A percentile compares a stretch with the other conserved stretches of the same genome.
Evolutionary conservation across 2,888 invertebrate genomes (phyloP).

Genomic region (Brachyptera putata): DNA sequence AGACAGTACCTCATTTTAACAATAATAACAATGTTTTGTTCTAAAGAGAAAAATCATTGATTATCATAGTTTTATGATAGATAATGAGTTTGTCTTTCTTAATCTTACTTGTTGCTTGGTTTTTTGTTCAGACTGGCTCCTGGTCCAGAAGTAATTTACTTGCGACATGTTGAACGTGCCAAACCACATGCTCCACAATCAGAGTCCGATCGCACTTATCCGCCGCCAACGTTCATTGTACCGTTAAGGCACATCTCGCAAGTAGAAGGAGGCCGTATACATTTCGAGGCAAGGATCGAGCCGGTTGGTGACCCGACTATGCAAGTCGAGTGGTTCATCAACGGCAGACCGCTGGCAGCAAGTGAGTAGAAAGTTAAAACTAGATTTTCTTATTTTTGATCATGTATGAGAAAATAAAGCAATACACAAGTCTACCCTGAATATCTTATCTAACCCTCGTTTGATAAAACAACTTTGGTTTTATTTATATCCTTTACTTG

Average conservation of each 20-base stretch:
- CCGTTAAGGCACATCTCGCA: conserved; percentile 77
- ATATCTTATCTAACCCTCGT: too few relatives aligned
- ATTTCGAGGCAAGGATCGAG: conserved; percentile 96
- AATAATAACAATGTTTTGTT: too few relatives aligned
- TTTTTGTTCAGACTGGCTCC: conserved; percentile 53
- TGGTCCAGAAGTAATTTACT: conserved; percentile 90
- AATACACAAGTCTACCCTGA: too few relatives aligned
- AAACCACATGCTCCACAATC: conserved; percentile 73
- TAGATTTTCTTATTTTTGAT: too few relatives aligned
- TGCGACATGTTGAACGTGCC: conserved; percentile 87
- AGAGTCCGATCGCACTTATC: conserved; percentile 84
- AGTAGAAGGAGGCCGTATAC: conserved; percentile 87
- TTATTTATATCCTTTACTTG: too few relatives aligned
- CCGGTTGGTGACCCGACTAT: conserved; percentile 95
- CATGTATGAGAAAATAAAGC: not conserved
- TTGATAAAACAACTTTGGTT: too few relatives aligned
- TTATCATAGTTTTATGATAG: too few relatives aligned
- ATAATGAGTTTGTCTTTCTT: too few relatives aligned
- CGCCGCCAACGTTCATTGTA: conserved; percentile 88
- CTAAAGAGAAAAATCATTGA: too few relatives aligned
- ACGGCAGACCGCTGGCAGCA: conserved; percentile 86
- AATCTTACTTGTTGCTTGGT: too few relatives aligned
- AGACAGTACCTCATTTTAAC: too few relatives aligned
- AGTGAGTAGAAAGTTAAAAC: conserved; percentile 64
- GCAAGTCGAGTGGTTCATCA: conserved; percentile 94